Evolutionary conservation across 2,797 vertebrate species (phyloP), one percentile per base, ranked within the genome.

Genomic region (Crax fasciolata): DNA sequence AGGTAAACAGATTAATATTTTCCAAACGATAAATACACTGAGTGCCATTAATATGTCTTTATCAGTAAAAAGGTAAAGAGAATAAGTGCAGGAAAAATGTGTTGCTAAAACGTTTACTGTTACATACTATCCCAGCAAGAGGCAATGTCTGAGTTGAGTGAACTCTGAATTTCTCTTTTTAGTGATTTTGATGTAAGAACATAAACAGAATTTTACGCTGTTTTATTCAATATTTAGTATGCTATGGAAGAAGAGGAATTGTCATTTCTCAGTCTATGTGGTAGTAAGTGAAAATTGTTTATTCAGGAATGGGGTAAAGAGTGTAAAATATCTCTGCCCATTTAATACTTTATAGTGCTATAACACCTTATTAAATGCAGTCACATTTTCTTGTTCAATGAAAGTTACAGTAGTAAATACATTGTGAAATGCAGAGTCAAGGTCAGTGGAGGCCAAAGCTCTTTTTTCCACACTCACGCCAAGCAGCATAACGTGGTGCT

Each of bases 291-390:
- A 82, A 68, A 94, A 84, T 88, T 89, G 76, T 96, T 95, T 97
- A 94, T 97, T 97, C 90, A 84, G 90, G 70, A 96, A 62, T 66
- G 65, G 51, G 84, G 74, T 92, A 81, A 97, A 90, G 71, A 41
- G 70, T 84, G 49, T 63, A 93, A 92, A 97, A 86, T 54, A 83
- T 71, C 77, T 96, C 96, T 96, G 79, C 87, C 80, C 20, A 10
- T 89, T 95, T 95, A 94, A 96, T 95, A 87, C 55, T 92, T 97
- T 97, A 97, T 91, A 79, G 73, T 30, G 82, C 74, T 95, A 20
- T 95, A 97, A n/a, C 63, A 94, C 59, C 84, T 95, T 97, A 96
- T 96, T 97, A 97, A 97, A 96, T 16, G 62, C 90, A 51, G 61
- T 79, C 83, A 63, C 80, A 76, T 91, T 97, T 96, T 95, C 78